Evolutionary conservation across 2,888 invertebrate species (phyloP).

Genomic region (Hirtodrosophila trivittata): DNA sequence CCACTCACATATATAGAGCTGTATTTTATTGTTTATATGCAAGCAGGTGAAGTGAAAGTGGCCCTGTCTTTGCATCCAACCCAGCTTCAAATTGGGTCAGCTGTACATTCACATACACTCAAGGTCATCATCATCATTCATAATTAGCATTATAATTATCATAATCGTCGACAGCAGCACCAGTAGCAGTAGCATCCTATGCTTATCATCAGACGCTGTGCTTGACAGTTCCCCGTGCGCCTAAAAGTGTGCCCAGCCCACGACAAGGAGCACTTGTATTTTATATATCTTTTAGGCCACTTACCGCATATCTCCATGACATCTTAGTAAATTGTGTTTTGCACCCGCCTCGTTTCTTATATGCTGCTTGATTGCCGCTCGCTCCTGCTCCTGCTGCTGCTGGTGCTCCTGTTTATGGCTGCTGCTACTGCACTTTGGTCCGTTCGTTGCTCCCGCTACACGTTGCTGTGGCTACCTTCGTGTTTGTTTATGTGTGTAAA

Average conservation of each 20-base stretch:
- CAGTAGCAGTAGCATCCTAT: constrained; percentile 11
- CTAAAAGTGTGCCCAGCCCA: constrained; percentile 26
- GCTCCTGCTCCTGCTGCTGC: neutral
- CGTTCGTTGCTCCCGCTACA: constrained; percentile 52
- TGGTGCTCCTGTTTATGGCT: constrained; percentile 9
- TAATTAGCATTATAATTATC: constrained; percentile 15
- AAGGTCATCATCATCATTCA: constrained; percentile 51
- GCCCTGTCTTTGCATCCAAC: constrained; percentile 20
- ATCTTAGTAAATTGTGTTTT: constrained; percentile 59
- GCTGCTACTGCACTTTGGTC: constrained; percentile 11
- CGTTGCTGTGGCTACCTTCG: constrained; percentile 59
- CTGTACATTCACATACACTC: constrained; percentile 32
- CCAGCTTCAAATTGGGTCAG: constrained; percentile 59
- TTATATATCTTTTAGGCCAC: constrained; percentile 34
- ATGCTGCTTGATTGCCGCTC: constrained; percentile 14
- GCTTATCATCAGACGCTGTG: constrained; percentile 25
- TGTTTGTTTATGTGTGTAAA: constrained; percentile 28
- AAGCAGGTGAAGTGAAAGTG: constrained; percentile 39
- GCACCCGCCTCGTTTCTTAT: constrained; percentile 18
- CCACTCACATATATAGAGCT: neutral
- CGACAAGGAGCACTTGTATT: no score
- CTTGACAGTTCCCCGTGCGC: constrained; percentile 40
- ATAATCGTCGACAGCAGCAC: constrained; percentile 14
- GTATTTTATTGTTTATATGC: constrained; percentile 18
- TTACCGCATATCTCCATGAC: constrained; percentile 83